A percentile compares a stretch with the other conserved stretches of the same genome.
Evolutionary conservation across 2,888 invertebrate species (phyloP).

Genomic region (Papilio demoleus): DNA sequence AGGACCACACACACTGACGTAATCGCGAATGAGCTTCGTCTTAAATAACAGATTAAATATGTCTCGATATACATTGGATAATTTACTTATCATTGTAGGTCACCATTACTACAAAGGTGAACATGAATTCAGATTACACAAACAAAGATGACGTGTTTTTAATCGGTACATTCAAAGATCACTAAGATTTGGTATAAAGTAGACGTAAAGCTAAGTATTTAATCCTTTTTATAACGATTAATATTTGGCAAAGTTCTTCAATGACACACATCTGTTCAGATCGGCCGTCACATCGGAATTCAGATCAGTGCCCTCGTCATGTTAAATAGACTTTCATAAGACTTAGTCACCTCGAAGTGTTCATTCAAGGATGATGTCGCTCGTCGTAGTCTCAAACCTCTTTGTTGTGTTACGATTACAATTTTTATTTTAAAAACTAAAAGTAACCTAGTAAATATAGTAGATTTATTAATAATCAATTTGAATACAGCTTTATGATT

Average conservation of each 20-base stretch:
- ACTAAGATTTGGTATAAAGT: not conserved
- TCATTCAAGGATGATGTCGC: slow-evolving; percentile 64
- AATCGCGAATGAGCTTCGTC: slow-evolving; percentile 19
- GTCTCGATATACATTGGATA: slow-evolving; percentile 8
- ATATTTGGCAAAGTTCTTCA: slow-evolving; percentile 23
- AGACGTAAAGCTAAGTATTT: not conserved
- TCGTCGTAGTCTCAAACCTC: slow-evolving; percentile 51
- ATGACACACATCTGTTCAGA: slow-evolving; percentile 16
- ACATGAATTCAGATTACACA: not conserved
- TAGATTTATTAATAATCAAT: no score
- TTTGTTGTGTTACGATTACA: slow-evolving; percentile 2
- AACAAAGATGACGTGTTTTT: slow-evolving; percentile 2
- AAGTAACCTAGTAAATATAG: no score
- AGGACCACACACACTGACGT: slow-evolving; percentile 36
- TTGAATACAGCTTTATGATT: no score
- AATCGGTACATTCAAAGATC: not conserved
- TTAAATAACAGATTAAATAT: slow-evolving; percentile 16
- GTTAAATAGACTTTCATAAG: slow-evolving; percentile 55
- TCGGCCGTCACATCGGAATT: slow-evolving; percentile 41
- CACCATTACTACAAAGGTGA: slow-evolving; percentile 4
- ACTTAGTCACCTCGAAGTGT: slow-evolving; percentile 60
- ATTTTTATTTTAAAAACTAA: no score
- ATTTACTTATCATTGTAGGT: slow-evolving; percentile 9
- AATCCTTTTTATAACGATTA: not conserved
- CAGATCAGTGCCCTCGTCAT: slow-evolving; percentile 50